Percentiles rank a stretch among this genome's conserved stretches.
Evolutionary conservation across 2,888 invertebrate species (phyloP).

Genomic region (Aplocera efformata): DNA sequence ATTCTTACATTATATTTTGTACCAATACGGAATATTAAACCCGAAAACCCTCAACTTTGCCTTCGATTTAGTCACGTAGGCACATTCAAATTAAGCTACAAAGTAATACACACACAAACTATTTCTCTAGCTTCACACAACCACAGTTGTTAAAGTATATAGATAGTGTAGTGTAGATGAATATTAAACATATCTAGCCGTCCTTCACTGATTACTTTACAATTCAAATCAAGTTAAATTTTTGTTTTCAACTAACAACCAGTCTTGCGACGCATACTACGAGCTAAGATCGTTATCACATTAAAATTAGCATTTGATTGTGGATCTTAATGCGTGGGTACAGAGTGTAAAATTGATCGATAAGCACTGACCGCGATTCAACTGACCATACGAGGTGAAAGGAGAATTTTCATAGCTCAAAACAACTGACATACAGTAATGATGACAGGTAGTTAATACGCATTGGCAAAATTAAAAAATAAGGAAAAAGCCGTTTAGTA

Average conservation of each 20-base stretch:
- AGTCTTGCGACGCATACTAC: slow-evolving; percentile 12
- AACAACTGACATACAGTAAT: too few relatives aligned
- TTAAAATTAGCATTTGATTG: slow-evolving; percentile 6
- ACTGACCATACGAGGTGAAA: slow-evolving; percentile 40
- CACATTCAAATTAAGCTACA: slow-evolving; percentile 6
- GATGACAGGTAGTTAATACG: too few relatives aligned
- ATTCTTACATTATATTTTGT: too few relatives aligned
- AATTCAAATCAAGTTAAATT: slow-evolving; percentile 24
- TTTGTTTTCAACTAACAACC: slow-evolving; percentile 17
- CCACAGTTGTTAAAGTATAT: slow-evolving; percentile 11
- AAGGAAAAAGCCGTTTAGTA: too few relatives aligned
- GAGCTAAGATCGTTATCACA: slow-evolving; percentile 12
- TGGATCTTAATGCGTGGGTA: slow-evolving; percentile 6
- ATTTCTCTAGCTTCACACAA: neutral
- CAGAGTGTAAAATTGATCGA: slow-evolving; percentile 16
- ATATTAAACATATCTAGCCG: slow-evolving; percentile 17
- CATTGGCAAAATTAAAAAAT: too few relatives aligned
- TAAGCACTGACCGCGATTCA: slow-evolving; percentile 36
- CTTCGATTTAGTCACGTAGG: slow-evolving; percentile 5
- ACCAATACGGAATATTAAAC: neutral
- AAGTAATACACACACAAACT: slow-evolving; percentile 2
- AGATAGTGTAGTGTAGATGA: slow-evolving; percentile 15
- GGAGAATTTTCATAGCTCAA: slow-evolving; percentile 32
- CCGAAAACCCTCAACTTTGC: neutral
- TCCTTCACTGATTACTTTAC: slow-evolving; percentile 19